Percentiles rank a stretch among this genome's conserved stretches.
Conservation (phyloP, 1,140 invertebrate species). For the Argopecten irradians region DNA sequence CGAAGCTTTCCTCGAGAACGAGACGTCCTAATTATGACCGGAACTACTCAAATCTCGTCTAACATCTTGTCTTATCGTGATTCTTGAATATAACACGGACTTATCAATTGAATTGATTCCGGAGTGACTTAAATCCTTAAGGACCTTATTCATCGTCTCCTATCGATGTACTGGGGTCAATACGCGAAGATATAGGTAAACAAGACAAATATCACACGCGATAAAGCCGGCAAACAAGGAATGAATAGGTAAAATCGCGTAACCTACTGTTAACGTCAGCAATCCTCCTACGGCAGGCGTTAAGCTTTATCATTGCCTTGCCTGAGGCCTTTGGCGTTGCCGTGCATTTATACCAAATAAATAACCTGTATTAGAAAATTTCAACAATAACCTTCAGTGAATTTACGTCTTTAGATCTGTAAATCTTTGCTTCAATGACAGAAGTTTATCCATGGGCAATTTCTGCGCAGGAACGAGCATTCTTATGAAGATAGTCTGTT, state of each 20-base stretch:
- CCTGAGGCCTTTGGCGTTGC: not conserved
- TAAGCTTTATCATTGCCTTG: not conserved
- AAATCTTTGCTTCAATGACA: not conserved
- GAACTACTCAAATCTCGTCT: slow-evolving; percentile 1
- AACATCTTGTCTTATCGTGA: not conserved
- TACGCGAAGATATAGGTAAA: not conserved
- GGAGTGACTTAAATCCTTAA: slow-evolving; percentile 3
- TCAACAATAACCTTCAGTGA: slow-evolving; percentile 8
- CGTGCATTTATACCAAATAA: slow-evolving; percentile 11
- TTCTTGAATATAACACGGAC: not conserved
- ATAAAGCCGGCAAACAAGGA: not conserved
- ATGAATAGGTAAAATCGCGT: slow-evolving; percentile 13
- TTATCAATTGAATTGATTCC: not conserved
- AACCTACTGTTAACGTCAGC: not conserved
- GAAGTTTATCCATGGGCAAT: slow-evolving; percentile 21
- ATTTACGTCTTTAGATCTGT: not conserved
- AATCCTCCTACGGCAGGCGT: not conserved
- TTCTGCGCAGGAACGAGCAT: slow-evolving; percentile 19
- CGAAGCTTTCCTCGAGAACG: not conserved
- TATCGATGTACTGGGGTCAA: not conserved
- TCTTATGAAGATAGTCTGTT: not conserved
- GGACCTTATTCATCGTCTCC: not conserved
- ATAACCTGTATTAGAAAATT: slow-evolving; percentile 4
- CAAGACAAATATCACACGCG: not conserved
- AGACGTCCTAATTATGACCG: slow-evolving; percentile 15